A percentile compares a stretch with the other conserved stretches of the same genome.
These are phyloP conservation scores for Alexandromys fortis DNA, from an alignment of 2,113 vertebrate species.

Conservation along the genomic window DNA sequence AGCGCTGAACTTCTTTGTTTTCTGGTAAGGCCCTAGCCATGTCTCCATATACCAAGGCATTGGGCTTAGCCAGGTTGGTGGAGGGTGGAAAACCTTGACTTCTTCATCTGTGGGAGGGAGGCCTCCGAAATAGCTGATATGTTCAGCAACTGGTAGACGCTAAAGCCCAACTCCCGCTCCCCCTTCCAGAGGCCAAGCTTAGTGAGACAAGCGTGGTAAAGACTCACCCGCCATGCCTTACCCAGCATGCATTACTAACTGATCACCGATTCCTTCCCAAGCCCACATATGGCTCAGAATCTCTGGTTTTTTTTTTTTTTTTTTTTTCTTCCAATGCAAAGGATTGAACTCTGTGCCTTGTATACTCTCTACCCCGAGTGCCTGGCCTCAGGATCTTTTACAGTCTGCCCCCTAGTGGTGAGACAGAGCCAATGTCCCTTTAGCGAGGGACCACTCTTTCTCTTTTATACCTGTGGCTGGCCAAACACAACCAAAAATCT, in stretches of 20 bases:
- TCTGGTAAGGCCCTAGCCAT: neutral
- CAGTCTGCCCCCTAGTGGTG: neutral
- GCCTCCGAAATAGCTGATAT: neutral
- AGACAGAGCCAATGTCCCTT: neutral
- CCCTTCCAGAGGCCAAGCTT: neutral
- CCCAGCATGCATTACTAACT: neutral
- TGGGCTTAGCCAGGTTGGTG: neutral
- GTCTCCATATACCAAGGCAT: neutral
- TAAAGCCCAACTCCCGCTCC: neutral
- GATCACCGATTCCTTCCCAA: neutral
- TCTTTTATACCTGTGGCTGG: neutral
- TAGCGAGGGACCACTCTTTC: neutral
- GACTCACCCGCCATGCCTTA: neutral
- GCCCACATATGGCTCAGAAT: neutral
- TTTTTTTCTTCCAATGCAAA: neutral
- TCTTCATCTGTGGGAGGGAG: neutral
- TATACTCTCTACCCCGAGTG: neutral
- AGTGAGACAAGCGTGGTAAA: neutral
- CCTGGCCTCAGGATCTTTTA: neutral
- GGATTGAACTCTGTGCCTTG: neutral
- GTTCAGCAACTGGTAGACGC: neutral
- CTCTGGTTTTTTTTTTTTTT: neutral
- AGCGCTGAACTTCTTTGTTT: neutral
- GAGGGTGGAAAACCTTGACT: neutral
- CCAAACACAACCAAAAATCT: neutral